Evolutionary conservation across 1,140 invertebrate genomes (phyloP), one percentile per base, ranked within the genome.

Genomic region (Drosophila seguyi): DNA sequence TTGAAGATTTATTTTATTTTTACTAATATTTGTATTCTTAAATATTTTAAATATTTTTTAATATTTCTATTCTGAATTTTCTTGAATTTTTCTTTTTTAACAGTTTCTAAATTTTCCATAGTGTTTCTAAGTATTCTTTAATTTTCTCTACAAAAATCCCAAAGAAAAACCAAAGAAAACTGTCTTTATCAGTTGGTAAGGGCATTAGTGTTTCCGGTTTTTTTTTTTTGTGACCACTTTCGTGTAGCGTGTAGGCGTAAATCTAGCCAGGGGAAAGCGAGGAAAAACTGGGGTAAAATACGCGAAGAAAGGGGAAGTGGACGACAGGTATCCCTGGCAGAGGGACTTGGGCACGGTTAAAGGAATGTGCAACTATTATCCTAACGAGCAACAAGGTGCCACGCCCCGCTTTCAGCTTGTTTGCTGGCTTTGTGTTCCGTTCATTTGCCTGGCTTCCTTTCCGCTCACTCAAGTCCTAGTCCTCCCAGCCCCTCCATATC

Each of bases 301-400:
- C 7, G 6, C 27, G 20, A 13, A 13, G 31, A 25, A 11, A 11
- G 6, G 4, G 16, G 0, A 31, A 18, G 16, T 29, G 25, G n/a
- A 18, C 10, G n/a, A 18, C 10, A 50, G n/a, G 25, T 27, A 50
- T 44, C 1, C 42, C 11, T n/a, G 16, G 20, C 20, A 2, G 25
- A 1, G 47, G 10, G 16, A 38, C 57, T n/a, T 18, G 5, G 52
- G 14, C 4, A 25, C 20, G 47, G 59, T 22, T 10, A 41, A 34
- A 39, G 61, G 47, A 63, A 59, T 55, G 65, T 44, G 76, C 56
- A 62, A 52, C 75, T 87, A 87, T 87, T 87, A 68, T 65, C 34
- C 68, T 86, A 87, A 86, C 82, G 75, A 86, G 83, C 79, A 86
- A 75, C 69, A 86, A 75, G 83, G 80, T 82, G 78, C 52, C 65